Conservation (phyloP, 2,113 vertebrate genomes). For the Xenus cinereus region DNA sequence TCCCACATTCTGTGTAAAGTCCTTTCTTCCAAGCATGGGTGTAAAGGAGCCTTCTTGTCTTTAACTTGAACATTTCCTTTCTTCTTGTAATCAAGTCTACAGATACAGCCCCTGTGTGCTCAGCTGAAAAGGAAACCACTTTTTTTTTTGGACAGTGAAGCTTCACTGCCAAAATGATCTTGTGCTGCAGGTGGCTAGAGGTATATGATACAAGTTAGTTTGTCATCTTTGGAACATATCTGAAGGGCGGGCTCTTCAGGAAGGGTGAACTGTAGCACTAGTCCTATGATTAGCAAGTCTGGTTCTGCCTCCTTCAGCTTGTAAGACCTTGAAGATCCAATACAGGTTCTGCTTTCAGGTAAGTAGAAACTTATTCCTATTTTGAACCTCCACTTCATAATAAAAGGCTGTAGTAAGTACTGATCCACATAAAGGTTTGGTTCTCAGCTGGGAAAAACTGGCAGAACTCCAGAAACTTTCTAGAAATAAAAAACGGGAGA, state of each 20-base stretch:
- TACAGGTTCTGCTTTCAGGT: slow-evolving; percentile 3
- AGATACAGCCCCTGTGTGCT: not conserved
- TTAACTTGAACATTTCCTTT: not conserved
- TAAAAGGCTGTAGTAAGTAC: not conserved
- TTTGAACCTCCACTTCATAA: not conserved
- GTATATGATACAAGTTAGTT: not conserved
- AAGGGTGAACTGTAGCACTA: not conserved
- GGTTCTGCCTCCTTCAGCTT: not conserved
- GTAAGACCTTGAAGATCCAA: not conserved
- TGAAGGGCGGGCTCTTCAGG: not conserved
- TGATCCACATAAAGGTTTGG: not conserved
- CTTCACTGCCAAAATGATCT: not conserved
- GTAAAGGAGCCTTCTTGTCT: not conserved
- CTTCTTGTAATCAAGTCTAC: not conserved
- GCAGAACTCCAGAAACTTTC: not conserved
- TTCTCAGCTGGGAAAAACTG: not conserved
- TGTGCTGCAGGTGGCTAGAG: not conserved
- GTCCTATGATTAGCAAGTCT: not conserved
- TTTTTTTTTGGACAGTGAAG: not conserved
- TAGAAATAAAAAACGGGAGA: slow-evolving; percentile 1
- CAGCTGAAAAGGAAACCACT: not conserved
- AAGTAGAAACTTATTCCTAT: not conserved
- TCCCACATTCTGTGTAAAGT: not conserved
- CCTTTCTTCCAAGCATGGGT: not conserved
- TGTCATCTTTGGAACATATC: not conserved